Base-by-base conservation (phyloP, 2,888 invertebrate species). In the Gryllus longicercus region DNA sequence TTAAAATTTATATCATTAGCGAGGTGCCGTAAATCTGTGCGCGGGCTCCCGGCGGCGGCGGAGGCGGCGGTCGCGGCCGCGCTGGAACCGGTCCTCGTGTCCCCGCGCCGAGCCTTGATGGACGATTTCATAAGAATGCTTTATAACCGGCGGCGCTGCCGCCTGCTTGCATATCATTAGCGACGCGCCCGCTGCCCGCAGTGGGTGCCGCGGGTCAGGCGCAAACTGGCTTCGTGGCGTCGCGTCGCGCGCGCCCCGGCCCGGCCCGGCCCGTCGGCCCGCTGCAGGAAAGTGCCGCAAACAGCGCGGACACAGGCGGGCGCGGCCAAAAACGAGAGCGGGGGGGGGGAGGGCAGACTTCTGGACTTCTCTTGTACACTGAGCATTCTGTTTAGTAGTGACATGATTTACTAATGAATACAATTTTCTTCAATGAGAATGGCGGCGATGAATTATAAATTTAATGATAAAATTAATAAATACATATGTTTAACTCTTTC, bases 1-100 rank as follows among this genome's bases (percentile, higher is more conserved):
- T 63, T 63, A 63, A 63, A 63, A 63, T 63, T 63, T 63, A 63
- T 63, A 63, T 63, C 63, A 63, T 63, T 63, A 63, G 63, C 63
- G 63, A 63, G 63, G 63, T n/a, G 63, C n/a, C 63, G 63, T 63
- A 63, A 63, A 63, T 63, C n/a, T 63, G 16, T 14, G n/a, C 14
- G 16, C 4, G 63, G 12, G 63, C 63, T 63, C 63, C 63, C 63
- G 63, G 63, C n/a, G 5, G 63, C 63, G 63, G 63, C 63, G 63
- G 25, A 12, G 63, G 63, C 63, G 63, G 12, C 63, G 63, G 16
- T 63, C 16, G 63, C 18, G 63, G 63, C 63, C 14, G 63, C 63
- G 63, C 63, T 11, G 63, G n/a, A 63, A 63, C 63, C 63, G n/a
- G 63, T 63, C 63, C 63, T 1, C 63, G n/a, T 63, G 63, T 63